A percentile compares a stretch with the other conserved stretches of the same genome.
These are phyloP conservation scores for Brotogeris chrysoptera DNA, from an alignment of 2,797 vertebrate genomes.

Conservation along the genomic window DNA sequence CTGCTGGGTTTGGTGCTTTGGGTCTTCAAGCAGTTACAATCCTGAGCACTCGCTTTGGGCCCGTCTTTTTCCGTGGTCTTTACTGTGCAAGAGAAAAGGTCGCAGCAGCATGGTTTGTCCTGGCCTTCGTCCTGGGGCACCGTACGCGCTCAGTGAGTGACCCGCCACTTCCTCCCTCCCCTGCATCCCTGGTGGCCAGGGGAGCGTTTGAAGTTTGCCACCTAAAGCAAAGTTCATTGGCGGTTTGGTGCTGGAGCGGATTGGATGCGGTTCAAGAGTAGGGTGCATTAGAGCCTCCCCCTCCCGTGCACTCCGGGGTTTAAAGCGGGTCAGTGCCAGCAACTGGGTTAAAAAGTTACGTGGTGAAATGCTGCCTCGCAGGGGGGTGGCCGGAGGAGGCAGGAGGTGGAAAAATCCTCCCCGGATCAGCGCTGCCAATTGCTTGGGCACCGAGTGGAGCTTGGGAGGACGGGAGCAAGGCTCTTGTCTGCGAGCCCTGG, in stretches of 20 bases:
- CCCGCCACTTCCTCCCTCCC: not conserved
- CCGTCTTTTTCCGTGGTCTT: not conserved
- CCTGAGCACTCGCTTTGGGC: accelerated
- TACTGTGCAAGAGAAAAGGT: accelerated
- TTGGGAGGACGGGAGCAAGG: not conserved
- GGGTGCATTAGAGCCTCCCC: not conserved
- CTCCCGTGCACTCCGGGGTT: accelerated
- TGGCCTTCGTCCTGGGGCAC: not conserved
- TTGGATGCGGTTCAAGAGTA: not conserved
- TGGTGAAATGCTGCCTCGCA: not conserved
- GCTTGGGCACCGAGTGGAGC: not conserved
- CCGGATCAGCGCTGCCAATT: accelerated
- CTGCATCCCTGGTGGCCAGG: not conserved
- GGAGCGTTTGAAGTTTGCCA: conserved; percentile 19
- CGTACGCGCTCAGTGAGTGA: not conserved
- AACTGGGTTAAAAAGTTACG: conserved; percentile 10
- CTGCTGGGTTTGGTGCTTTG: accelerated
- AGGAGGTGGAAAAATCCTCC: not conserved
- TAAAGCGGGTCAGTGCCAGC: not conserved
- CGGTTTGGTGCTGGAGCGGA: not conserved
- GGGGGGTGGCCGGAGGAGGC: not conserved
- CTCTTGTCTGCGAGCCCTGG: not conserved
- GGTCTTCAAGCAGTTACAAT: accelerated
- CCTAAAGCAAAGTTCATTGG: conserved; percentile 46
- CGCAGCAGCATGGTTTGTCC: not conserved